These are phyloP conservation scores for Halichondria panicea DNA, from an alignment of 37 sponge, comb jelly and placozoan genomes.

Conservation along the genomic window DNA sequence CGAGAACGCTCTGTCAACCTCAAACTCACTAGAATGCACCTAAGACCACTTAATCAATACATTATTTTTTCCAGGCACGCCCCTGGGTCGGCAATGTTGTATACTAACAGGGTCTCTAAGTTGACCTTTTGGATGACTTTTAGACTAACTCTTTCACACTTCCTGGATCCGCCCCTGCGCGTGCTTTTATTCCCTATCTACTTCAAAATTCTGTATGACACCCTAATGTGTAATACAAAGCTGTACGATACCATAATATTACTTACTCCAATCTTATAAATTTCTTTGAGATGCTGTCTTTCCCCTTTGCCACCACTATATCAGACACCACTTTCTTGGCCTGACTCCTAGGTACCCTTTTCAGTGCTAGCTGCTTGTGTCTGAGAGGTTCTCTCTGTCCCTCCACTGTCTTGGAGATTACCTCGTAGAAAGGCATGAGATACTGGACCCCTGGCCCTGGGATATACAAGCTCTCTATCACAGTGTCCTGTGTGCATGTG, in stretches of 20 bases:
- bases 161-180: too few species aligned
- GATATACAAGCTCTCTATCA: conserved; percentile 69
- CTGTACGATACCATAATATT: background rate
- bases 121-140: too few species aligned
- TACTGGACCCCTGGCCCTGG: conserved; percentile 17
- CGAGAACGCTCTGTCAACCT: too few species aligned
- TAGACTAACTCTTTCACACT: too few species aligned
- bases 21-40: too few species aligned
- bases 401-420: conserved; percentile 52
- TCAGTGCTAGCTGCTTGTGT: conserved; percentile 55
- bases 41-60: too few species aligned
- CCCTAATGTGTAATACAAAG: too few species aligned
- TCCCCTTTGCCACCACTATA: conserved; percentile 29
- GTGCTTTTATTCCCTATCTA: too few species aligned
- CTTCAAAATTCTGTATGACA: too few species aligned
- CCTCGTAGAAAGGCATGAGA: conserved; percentile 34
- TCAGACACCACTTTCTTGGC: conserved; percentile 51
- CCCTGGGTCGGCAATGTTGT: too few species aligned
- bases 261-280: conserved; percentile 56
- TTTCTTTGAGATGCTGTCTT: conserved; percentile 48
- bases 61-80: too few species aligned
- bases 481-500: conserved; percentile 10
- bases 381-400: conserved; percentile 48
- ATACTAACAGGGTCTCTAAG: too few species aligned
- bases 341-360: conserved; percentile 16